Percentiles rank a stretch among this genome's conserved stretches.
Conservation (phyloP, 2,113 vertebrate genomes). For the Bubalus kerabau region DNA sequence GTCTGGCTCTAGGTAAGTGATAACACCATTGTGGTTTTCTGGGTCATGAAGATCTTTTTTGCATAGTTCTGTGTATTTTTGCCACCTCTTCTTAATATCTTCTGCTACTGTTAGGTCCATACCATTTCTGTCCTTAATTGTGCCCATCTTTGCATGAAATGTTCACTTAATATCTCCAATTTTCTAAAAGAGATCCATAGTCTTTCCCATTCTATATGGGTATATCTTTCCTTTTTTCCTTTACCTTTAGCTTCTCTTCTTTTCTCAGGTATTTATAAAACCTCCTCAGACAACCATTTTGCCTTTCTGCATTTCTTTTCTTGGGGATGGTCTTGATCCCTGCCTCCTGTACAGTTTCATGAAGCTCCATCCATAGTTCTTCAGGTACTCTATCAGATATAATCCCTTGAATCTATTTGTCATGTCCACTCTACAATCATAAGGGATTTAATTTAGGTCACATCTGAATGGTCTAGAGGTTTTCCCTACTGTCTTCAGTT, state of each 20-base stretch:
- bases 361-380: background rate
- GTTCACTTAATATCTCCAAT: background rate
- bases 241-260: background rate
- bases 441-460: background rate
- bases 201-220: background rate
- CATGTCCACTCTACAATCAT: background rate
- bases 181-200: background rate
- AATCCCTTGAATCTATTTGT: background rate
- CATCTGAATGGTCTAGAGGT: background rate
- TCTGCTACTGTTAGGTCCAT: background rate
- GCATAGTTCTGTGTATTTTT: background rate
- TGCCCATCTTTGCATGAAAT: background rate
- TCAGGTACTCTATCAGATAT: background rate
- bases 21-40: background rate
- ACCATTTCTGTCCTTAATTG: background rate
- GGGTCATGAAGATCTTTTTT: background rate
- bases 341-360: background rate
- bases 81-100: background rate
- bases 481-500: background rate
- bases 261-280: background rate
- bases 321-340: background rate
- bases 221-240: background rate
- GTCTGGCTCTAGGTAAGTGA: background rate
- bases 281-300: background rate
- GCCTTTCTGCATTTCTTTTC: background rate